Base-by-base conservation (phyloP, 2,797 vertebrate genomes). In the Neopelma chrysocephalum region DNA sequence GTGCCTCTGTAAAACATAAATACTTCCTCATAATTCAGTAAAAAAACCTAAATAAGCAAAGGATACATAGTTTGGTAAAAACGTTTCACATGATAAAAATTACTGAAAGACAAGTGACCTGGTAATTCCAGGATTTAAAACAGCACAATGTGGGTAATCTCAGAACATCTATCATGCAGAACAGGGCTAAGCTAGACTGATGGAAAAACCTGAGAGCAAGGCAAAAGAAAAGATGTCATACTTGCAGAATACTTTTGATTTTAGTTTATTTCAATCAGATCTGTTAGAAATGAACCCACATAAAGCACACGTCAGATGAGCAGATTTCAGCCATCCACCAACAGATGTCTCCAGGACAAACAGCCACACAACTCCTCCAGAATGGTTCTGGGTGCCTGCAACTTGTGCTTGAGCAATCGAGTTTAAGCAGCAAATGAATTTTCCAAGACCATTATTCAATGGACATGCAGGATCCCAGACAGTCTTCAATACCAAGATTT, bases 1-100 rank as follows among this genome's bases (percentile, higher is more conserved):
- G 12, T 23, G 25, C 38, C 27, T 61, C 32, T 73, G n/a, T 69
- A 81, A 87, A 91, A 54, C n/a, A 56, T 22, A 27, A 61, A 4
- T 26, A 16, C 38, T 85, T 72, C 29, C 38, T 51, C 31, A 29
- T 9, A 18, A 53, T 26, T 80, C 29, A 48, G 31, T 29, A 51
- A 45, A 72, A 45, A 6, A 0, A 0, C 1, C 10, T 2, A 9
- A 47, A 42, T 13, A 29, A 62, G 12, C 5, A 71, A 42, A 56
- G 43, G 36, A 36, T 10, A 20, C 10, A 36, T 10, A n/a, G 5
- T 16, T 51, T 60, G 42, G 34, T 12, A 58, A 27, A 54, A 72
- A 42, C 3, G 3, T 57, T 80, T 88, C 26, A 29, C 4, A 1
- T 25, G 6, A 57, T 20, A 61, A 82, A 82, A 64, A 45, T 25